Evolutionary conservation across 2,797 vertebrate genomes (phyloP).

Genomic region (Morelia viridis): DNA sequence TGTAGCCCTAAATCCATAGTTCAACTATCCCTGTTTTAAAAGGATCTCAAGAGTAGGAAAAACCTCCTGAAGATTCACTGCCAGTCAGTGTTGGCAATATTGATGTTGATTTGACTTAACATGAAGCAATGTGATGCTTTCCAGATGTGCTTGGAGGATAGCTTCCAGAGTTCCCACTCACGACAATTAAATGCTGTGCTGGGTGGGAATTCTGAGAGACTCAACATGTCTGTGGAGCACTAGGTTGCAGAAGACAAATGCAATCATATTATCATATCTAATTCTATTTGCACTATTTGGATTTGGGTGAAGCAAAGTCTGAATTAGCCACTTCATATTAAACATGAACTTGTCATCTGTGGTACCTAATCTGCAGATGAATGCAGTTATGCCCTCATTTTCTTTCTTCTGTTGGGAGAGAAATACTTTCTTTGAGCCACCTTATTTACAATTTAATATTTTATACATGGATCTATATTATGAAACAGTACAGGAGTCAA

Average conservation of each 20-base stretch:
- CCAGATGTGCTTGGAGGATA: neutral
- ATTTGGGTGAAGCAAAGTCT: neutral
- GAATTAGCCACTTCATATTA: neutral
- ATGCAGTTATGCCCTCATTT: accelerated
- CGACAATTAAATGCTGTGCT: neutral
- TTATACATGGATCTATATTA: conserved; percentile 1
- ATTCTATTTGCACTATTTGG: neutral
- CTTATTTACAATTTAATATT: neutral
- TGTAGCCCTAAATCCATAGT: neutral
- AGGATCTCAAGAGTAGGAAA: neutral
- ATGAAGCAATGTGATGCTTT: neutral
- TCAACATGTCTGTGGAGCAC: neutral
- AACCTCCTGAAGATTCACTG: too few species aligned
- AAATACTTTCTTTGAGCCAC: neutral
- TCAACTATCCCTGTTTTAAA: neutral
- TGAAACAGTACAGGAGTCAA: neutral
- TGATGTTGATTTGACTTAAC: neutral
- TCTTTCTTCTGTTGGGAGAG: neutral
- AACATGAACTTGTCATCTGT: neutral
- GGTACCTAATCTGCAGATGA: neutral
- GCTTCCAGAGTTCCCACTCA: neutral
- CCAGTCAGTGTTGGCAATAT: neutral
- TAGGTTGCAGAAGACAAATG: neutral
- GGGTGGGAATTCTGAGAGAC: neutral
- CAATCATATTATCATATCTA: neutral